Evolutionary conservation across 2,888 invertebrate species (phyloP).

Genomic region (Phymatocera aterrima): DNA sequence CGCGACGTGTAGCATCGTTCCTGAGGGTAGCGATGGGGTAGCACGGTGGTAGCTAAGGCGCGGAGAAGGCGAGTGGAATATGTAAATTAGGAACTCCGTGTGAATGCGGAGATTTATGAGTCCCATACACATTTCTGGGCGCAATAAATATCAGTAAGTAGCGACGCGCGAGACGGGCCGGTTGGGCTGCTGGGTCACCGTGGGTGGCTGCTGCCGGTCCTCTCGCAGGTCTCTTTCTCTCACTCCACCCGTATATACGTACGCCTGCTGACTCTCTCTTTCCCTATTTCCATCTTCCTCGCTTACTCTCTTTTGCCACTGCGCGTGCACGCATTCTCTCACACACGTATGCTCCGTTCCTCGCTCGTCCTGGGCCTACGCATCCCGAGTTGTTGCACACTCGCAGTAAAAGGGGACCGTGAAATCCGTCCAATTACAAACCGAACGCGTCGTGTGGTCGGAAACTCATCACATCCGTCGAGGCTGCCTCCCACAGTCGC

Average conservation of each 20-base stretch:
- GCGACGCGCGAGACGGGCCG: constrained; percentile 67
- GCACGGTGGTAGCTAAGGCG: constrained; percentile 43
- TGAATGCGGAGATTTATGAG: constrained; percentile 75
- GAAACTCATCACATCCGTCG: constrained; percentile 53
- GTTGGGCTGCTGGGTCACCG: constrained; percentile 58
- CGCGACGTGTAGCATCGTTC: constrained; percentile 23
- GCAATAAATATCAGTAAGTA: constrained; percentile 75
- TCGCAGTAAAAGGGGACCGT: constrained; percentile 58
- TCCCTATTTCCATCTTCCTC: constrained; percentile 46
- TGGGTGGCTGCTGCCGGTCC: constrained; percentile 59
- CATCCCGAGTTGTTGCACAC: constrained; percentile 49
- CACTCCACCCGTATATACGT: constrained; percentile 48
- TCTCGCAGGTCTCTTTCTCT: constrained; percentile 37
- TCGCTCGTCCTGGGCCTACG: constrained; percentile 34
- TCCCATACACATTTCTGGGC: constrained; percentile 73
- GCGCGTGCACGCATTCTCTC: constrained; percentile 8
- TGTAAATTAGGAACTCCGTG: constrained; percentile 74
- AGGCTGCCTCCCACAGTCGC: constrained; percentile 6
- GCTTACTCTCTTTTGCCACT: constrained; percentile 43
- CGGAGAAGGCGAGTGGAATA: constrained; percentile 64
- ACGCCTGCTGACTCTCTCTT: no score
- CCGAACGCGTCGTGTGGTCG: constrained; percentile 54
- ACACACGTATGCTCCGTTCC: constrained; percentile 48
- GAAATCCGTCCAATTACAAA: constrained; percentile 62
- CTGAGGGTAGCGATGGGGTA: constrained; percentile 36